Base-by-base conservation (phyloP, 2,888 invertebrate genomes). In the Drosophila robusta region DNA sequence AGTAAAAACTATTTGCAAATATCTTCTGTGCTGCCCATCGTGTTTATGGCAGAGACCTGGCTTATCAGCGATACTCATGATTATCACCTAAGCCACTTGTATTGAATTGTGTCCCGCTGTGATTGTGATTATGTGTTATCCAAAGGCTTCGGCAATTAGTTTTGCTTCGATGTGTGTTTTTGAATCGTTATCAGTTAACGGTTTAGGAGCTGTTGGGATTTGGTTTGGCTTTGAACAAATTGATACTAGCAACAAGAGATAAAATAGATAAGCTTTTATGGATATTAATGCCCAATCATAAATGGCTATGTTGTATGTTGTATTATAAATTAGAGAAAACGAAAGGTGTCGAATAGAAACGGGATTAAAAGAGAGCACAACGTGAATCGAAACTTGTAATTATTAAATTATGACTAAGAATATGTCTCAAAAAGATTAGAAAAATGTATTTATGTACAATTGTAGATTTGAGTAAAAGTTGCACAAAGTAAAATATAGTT, bases 51-150 rank as follows among this genome's bases (percentile, higher is more conserved):
- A 38, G 44, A 3, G 12, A 14, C 9, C 32, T 36, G 45, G 44
- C 54, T 74, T 74, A 74, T 75, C 74, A 55, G 67, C 47, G 14
- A n/a, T 36, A 9, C 41, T 36, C 54, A 55, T 52, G 42, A 18
- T 42, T 58, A 42, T 47, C 69, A 38, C 42, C 32, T 5, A 36
- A 50, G 16, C 36, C 39, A 52, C 38, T 52, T 62, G 26, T 16
- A 38, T 24, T n/a, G n/a, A 12, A 36, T 16, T 39, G 24, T 38
- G 32, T 34, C 56, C 63, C 44, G 52, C 47, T 68, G 70, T 39
- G 70, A 65, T 64, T 70, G 50, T 47, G 75, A 55, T 52, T 51
- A 52, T 44, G 38, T 38, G n/a, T 52, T 50, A 42, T 60, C 29
- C 51, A 45, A 45, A 29, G 14, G 45, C 26, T 54, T n/a, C 52